Base-by-base conservation (phyloP, 2,888 invertebrate species). In the Athalia rosae region DNA sequence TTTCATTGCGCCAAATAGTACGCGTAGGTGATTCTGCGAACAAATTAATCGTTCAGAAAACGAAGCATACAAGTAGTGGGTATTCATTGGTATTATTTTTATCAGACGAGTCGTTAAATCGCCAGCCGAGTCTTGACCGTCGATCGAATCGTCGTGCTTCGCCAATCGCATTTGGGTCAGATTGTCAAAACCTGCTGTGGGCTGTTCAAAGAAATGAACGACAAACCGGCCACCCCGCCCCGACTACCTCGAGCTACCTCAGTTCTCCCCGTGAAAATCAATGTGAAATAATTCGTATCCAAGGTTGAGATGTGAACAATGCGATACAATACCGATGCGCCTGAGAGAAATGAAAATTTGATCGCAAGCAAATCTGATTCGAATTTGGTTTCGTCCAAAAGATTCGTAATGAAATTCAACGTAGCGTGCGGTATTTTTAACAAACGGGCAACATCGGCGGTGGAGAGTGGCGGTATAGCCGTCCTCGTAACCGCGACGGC, bases 161-260 rank as follows among this genome's bases (percentile, higher is more conserved):
- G 78, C 81, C 81, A 82, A 82, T 82, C 82, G 80, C 80, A 82
- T 80, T 78, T 80, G 80, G 80, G 79, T 82, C 82, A 78, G 80
- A 80, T 82, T 82, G 78, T 80, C 79, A 79, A 80, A 81, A 81
- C 67, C 61, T 62, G 48, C 8, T 58, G 28, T 28, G 2, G 28
- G 28, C 28, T 56, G n/a, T 53, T 53, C 8, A 11, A 53, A 6
- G 45, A 41, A 4, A 28, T 28, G 64, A 13, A 13, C 45, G 28
- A 13, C 45, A n/a, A 47, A 11, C 63, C 47, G 47, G 64, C 47
- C 47, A 64, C 47, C 64, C 47, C 28, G 64, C 47, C 64, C 47
- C 28, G 64, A 47, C n/a, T n/a, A 47, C 15, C n/a, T 64, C n/a
- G 13, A 47, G 43, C 63, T 13, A 63, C 45, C 4, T 45, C 4